phyloP scores from a whole-genome alignment of 1,140 invertebrate genomes.

The Leguminivora glycinivorella region DNA sequence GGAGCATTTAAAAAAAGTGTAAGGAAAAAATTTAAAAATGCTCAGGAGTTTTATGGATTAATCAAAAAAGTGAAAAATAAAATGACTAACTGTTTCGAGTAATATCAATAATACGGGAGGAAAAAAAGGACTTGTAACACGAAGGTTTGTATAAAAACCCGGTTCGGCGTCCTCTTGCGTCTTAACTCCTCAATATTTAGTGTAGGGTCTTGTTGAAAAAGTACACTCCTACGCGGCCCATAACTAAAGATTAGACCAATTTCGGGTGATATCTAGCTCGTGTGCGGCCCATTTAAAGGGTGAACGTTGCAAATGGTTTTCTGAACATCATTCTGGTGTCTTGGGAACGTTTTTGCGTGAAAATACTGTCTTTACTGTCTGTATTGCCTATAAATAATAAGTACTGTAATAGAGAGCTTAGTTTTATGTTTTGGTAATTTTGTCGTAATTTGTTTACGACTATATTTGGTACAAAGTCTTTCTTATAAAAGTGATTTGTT shows the following conservation, averaged over 20 bases:
- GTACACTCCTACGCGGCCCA: slow-evolving; percentile 40
- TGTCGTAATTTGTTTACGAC: neutral
- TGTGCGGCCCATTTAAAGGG: slow-evolving; percentile 44
- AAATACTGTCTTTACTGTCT: slow-evolving; percentile 10
- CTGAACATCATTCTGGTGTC: slow-evolving; percentile 47
- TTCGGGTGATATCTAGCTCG: slow-evolving; percentile 39
- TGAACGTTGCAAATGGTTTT: slow-evolving; percentile 47
- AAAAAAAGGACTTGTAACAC: no score
- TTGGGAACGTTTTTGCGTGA: slow-evolving; percentile 30
- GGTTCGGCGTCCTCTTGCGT: no score
- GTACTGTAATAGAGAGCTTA: neutral
- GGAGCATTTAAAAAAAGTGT: no score
- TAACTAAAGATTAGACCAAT: slow-evolving; percentile 59
- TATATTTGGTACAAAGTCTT: no score
- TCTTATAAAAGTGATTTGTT: no score
- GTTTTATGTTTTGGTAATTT: neutral
- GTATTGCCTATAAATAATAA: slow-evolving; percentile 23
- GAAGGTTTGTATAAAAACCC: no score
- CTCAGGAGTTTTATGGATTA: no score
- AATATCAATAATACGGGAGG: no score
- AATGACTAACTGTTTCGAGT: no score
- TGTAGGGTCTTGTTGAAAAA: slow-evolving; percentile 34
- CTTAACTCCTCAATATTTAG: slow-evolving; percentile 15
- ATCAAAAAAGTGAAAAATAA: no score
- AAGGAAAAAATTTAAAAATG: no score